phyloP scores from a whole-genome alignment of 2,113 vertebrate species.

The Microcebus lehilahytsara region DNA sequence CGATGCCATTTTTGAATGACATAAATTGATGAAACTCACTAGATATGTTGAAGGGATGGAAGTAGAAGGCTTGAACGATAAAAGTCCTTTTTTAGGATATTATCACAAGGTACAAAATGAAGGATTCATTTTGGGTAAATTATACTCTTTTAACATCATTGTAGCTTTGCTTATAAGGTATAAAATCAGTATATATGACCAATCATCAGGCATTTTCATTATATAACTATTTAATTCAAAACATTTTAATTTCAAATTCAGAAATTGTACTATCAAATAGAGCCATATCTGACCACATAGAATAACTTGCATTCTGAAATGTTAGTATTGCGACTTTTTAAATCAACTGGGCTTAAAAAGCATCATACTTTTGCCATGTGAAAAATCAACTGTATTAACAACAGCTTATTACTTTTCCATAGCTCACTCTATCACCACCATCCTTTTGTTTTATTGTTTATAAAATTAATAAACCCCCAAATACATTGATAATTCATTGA shows the following conservation, averaged over 20 bases:
- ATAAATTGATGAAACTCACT: background rate
- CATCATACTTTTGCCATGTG: background rate
- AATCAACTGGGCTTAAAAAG: background rate
- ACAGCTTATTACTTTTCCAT: background rate
- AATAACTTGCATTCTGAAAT: background rate
- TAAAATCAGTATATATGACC: background rate
- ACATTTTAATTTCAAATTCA: conserved; percentile 1
- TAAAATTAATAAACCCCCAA: conserved; percentile 14
- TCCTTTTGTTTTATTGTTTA: background rate
- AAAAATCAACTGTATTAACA: background rate
- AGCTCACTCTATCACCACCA: background rate
- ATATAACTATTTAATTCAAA: conserved; percentile 8
- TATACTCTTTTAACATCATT: background rate
- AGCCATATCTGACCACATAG: background rate
- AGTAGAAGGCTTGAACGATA: background rate
- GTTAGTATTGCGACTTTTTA: background rate
- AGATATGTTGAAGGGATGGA: background rate
- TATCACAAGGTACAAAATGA: background rate
- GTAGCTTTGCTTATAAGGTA: background rate
- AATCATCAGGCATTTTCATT: background rate
- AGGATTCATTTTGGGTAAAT: background rate
- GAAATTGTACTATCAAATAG: background rate
- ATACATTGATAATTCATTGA: background rate
- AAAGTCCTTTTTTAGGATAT: background rate
- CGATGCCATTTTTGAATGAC: background rate